Evolutionary conservation across 2,797 vertebrate species (phyloP).

Genomic region (Austrolebias charrua): DNA sequence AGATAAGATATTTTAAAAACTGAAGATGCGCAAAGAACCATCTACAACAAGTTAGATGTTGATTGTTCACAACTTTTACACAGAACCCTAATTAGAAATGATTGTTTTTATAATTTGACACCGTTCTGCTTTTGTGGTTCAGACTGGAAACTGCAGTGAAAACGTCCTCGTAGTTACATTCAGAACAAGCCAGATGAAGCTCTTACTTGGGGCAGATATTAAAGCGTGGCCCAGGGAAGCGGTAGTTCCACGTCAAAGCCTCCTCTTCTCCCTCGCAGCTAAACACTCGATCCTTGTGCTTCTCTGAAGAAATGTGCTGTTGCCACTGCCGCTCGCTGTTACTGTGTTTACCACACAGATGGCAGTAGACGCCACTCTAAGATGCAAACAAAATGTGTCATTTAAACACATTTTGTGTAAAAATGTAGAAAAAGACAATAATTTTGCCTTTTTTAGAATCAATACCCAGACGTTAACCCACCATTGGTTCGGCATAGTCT

Average conservation of each 20-base stretch:
- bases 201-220: conserved; percentile 88
- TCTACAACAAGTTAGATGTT: no score
- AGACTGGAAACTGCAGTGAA: neutral
- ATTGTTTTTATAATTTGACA: no score
- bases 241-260: conserved; percentile 88
- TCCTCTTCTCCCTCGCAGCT: conserved; percentile 85
- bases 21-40: no score
- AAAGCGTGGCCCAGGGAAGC: conserved; percentile 90
- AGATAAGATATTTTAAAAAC: no score
- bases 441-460: neutral
- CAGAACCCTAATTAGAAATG: no score
- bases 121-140: neutral
- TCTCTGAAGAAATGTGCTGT: conserved; percentile 92
- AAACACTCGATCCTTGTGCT: conserved; percentile 95
- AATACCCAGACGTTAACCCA: conserved; percentile 53
- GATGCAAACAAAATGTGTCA: neutral
- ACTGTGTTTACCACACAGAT: conserved; percentile 93
- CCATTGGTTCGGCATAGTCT: conserved; percentile 89
- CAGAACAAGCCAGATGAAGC: fast-evolving
- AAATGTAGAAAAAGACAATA: neutral
- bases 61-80: no score
- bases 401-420: neutral
- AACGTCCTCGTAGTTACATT: neutral
- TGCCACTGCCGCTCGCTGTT: conserved; percentile 98
- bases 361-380: conserved; percentile 91